Conservation (phyloP, 2,797 vertebrate species). For the Enteromius thamalakanensis region DNA sequence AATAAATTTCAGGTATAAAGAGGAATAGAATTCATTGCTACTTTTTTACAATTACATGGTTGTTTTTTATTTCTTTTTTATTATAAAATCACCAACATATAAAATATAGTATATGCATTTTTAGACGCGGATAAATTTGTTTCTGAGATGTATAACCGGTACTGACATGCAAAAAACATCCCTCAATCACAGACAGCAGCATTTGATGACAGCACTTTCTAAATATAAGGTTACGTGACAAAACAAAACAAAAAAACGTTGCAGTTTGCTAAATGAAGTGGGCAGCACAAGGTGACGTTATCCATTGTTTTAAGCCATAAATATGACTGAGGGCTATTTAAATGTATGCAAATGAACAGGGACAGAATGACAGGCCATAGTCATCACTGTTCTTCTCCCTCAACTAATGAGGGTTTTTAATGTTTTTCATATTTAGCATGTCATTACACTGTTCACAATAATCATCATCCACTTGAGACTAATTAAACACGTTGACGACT, state of each 20-base stretch:
- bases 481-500: constrained; percentile 55
- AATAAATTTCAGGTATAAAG: neutral
- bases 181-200: constrained; percentile 28
- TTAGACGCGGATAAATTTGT: neutral
- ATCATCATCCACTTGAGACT: constrained; percentile 55
- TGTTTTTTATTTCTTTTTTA: neutral
- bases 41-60: neutral
- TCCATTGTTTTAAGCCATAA: constrained; percentile 19
- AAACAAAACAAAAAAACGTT: neutral
- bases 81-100: neutral
- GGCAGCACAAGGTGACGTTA: neutral
- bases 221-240: constrained; percentile 11
- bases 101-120: neutral
- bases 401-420: constrained; percentile 51
- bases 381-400: constrained; percentile 41
- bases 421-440: constrained; percentile 51
- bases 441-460: constrained; percentile 48
- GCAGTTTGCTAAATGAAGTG: neutral
- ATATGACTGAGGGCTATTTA: constrained; percentile 5
- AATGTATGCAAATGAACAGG: constrained; percentile 35
- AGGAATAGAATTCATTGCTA: neutral
- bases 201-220: neutral
- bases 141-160: neutral
- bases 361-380: constrained; percentile 10
- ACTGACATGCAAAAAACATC: neutral